These are phyloP conservation scores for Aramus guarauna DNA, from an alignment of 2,113 vertebrate species.

Conservation along the genomic window DNA sequence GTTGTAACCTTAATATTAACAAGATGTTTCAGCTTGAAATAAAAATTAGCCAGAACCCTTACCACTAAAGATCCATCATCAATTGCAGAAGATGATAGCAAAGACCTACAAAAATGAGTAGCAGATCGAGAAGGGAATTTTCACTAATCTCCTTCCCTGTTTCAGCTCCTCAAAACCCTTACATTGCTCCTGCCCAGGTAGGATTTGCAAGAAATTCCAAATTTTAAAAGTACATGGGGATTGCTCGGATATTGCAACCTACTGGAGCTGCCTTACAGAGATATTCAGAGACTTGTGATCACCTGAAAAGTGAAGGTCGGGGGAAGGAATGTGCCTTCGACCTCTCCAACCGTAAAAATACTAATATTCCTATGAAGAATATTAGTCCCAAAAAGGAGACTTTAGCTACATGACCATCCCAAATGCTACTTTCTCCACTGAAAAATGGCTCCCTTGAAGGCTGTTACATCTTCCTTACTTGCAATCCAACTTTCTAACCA, in stretches of 20 bases:
- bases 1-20: slow-evolving; percentile 11
- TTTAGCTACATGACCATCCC: background rate
- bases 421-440: background rate
- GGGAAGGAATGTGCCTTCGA: background rate
- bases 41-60: background rate
- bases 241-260: background rate
- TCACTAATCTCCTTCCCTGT: background rate
- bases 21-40: slow-evolving; percentile 25
- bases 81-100: background rate
- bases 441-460: slow-evolving; percentile 36
- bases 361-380: background rate
- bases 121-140: background rate
- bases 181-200: background rate
- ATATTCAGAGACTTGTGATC: background rate
- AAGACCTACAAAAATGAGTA: background rate
- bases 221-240: background rate
- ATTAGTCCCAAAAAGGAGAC: background rate
- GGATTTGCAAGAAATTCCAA: background rate
- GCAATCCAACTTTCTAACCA: background rate
- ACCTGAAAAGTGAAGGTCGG: slow-evolving; percentile 2
- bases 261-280: background rate
- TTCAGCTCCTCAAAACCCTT: background rate
- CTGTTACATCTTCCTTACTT: background rate
- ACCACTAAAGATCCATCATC: background rate
- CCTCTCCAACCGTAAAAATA: background rate